These are phyloP conservation scores for Apodemus speciosus DNA, from an alignment of 2,113 vertebrate genomes.

Conservation along the genomic window DNA sequence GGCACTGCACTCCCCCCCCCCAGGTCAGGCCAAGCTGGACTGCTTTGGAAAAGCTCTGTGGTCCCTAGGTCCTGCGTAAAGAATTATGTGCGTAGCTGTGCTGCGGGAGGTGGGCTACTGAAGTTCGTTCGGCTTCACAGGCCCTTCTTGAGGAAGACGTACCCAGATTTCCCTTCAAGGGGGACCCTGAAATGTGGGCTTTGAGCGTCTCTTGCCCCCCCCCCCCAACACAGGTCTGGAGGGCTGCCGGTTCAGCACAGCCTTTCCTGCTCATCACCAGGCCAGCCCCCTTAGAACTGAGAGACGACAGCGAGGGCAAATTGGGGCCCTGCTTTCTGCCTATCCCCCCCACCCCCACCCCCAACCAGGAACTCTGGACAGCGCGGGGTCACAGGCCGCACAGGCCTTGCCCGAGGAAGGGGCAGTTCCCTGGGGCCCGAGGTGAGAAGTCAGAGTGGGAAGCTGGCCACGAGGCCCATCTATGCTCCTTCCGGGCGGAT, in stretches of 20 bases:
- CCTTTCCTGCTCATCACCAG: background rate
- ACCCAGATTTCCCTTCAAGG: slow-evolving; percentile 51
- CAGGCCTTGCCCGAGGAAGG: background rate
- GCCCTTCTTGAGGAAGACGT: slow-evolving; percentile 12
- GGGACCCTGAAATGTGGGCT: slow-evolving; percentile 32
- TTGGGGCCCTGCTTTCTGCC: slow-evolving; percentile 28
- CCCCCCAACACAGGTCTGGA: slow-evolving; percentile 52
- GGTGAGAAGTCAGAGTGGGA: slow-evolving; percentile 58
- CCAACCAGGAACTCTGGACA: background rate
- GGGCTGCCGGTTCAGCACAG: slow-evolving; percentile 6
- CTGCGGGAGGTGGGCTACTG: background rate
- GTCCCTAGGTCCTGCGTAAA: background rate
- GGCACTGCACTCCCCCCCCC: background rate
- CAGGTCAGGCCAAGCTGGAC: background rate
- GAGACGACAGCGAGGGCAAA: slow-evolving; percentile 42
- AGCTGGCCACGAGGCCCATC: slow-evolving; percentile 44
- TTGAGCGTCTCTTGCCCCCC: slow-evolving; percentile 4
- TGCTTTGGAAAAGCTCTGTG: background rate
- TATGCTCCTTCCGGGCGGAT: slow-evolving; percentile 33
- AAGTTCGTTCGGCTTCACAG: background rate
- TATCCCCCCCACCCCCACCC: background rate
- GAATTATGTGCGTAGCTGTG: no score
- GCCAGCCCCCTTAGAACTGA: slow-evolving; percentile 8
- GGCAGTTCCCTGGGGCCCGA: slow-evolving; percentile 33
- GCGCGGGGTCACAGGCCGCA: slow-evolving; percentile 17